Base-by-base conservation (phyloP, 2,113 vertebrate species). In the Eulemur rufifrons region DNA sequence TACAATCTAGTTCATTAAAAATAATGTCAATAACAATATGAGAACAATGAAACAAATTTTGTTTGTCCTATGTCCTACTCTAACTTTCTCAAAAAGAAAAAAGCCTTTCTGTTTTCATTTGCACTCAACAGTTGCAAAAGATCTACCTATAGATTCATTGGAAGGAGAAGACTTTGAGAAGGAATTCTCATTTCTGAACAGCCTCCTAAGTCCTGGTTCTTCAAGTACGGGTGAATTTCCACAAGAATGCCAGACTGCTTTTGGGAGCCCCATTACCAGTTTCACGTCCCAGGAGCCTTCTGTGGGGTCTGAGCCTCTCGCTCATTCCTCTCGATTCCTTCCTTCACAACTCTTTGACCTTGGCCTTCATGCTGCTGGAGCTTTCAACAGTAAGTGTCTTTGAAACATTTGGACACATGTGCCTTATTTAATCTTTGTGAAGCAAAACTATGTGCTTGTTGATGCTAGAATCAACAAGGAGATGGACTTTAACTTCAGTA, bases 271-370 rank as follows among this genome's bases (percentile, higher is more conserved):
- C 12, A 97, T 97, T 6, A 23, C 97, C 73, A 29, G 56, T 20
- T 97, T 98, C 34, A 34, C 13, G 4, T 32, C 76, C 37, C 94
- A 54, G 74, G 80, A 74, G n/a, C 50, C 78, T 17, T 80, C 84
- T 2, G n/a, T 93, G 20, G 92, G 29, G 0, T 73, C 98, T 27
- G 98, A 99, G 12, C 95, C 95, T 90, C 98, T 94, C 10, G 93
- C 97, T n/a, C 98, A 96, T 78, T 98, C 98, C 6, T 95, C 98
- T 0, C 98, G 98, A 85, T 99, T 99, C 98, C 98, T 99, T 87
- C 99, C 99, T 45, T 99, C 99, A 47, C 99, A 99, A 61, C 99
- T 99, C 61, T 98, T 99, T 87, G 99, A 99, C 95, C 98, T 99
- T 95, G 99, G 99, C 68, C 98, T 99, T 91, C 98, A 98, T 52